Conservation (phyloP, 2,113 vertebrate species). For the Cercocebus atys region DNA sequence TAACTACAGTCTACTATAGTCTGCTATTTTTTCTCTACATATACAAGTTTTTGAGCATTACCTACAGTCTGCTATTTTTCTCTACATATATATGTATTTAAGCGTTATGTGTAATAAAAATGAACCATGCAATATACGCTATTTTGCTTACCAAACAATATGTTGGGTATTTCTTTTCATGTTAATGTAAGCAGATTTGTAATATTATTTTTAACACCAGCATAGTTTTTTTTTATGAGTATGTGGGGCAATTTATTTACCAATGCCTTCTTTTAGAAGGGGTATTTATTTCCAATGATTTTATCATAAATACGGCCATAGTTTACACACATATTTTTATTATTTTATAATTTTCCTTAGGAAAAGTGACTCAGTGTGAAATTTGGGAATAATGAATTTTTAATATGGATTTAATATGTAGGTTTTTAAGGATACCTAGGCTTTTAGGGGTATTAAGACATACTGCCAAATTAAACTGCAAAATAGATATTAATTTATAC, state of each 20-base stretch:
- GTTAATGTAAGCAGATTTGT: not conserved
- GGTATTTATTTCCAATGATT: not conserved
- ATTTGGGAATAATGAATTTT: not conserved
- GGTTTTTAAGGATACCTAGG: not conserved
- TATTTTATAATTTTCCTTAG: slow-evolving; percentile 19
- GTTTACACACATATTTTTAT: slow-evolving; percentile 22
- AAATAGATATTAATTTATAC: slow-evolving; percentile 37
- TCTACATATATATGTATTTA: not conserved
- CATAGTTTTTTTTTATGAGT: slow-evolving; percentile 21
- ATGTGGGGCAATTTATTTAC: slow-evolving; percentile 30
- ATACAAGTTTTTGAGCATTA: not conserved
- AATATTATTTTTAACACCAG: slow-evolving; percentile 49
- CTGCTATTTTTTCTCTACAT: not conserved
- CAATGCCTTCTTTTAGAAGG: not conserved
- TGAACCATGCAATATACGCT: not conserved
- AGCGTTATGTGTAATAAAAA: slow-evolving; percentile 29
- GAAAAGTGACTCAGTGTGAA: slow-evolving; percentile 6
- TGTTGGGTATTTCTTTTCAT: not conserved
- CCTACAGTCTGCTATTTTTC: not conserved
- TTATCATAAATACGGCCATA: slow-evolving; percentile 3
- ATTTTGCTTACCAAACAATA: slow-evolving; percentile 24
- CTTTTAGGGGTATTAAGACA: slow-evolving; percentile 32
- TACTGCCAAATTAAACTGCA: slow-evolving; percentile 31
- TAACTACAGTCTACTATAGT: not conserved
- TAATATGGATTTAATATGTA: not conserved